Conservation (phyloP, 2,113 vertebrate genomes). For the Emydura subglobosa region DNA sequence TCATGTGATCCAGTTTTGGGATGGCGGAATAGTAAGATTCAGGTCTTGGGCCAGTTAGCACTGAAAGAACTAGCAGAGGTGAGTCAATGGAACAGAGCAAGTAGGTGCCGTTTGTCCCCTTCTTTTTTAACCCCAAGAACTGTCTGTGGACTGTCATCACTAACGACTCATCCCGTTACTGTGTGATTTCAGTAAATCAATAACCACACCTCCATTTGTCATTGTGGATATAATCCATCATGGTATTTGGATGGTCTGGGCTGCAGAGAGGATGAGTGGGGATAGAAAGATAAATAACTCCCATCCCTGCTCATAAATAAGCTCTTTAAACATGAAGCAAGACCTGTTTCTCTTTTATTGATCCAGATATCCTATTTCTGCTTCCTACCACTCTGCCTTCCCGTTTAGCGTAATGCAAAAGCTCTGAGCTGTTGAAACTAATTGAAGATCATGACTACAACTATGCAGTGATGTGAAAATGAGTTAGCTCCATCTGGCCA, state of each 20-base stretch:
- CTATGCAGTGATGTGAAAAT: background rate
- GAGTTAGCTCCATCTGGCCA: background rate
- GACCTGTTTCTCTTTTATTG: background rate
- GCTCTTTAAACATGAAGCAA: background rate
- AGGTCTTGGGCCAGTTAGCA: background rate
- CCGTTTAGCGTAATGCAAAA: background rate
- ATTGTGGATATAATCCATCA: conserved; percentile 25
- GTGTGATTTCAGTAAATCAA: conserved; percentile 52
- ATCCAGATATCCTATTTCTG: background rate
- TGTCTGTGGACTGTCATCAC: background rate
- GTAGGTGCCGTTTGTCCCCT: background rate
- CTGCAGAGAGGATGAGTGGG: background rate
- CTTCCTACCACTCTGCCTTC: background rate
- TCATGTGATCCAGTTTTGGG: background rate
- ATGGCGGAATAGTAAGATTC: background rate
- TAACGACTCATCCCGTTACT: conserved; percentile 11
- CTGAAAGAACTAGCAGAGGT: background rate
- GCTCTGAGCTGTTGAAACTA: background rate
- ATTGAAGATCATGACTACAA: background rate
- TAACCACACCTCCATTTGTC: conserved; percentile 21
- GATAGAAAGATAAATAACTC: conserved; percentile 34
- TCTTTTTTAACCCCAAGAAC: background rate
- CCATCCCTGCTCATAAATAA: background rate
- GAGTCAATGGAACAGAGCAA: background rate
- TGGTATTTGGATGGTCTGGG: background rate